Evolutionary conservation across 2,888 invertebrate genomes (phyloP).

Genomic region (Spodoptera littoralis): DNA sequence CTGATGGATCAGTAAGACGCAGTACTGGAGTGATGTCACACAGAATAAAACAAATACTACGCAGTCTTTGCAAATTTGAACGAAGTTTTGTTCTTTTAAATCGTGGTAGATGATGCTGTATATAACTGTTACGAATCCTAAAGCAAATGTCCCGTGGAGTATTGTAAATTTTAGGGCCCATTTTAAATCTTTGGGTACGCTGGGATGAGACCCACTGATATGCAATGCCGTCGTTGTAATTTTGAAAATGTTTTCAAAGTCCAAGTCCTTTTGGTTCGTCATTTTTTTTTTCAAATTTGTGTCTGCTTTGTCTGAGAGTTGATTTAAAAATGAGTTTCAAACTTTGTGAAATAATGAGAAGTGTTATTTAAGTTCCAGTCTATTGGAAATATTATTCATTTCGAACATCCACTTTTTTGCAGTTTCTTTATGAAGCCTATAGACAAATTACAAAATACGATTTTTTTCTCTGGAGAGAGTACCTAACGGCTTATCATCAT

Average conservation of each 20-base stretch:
- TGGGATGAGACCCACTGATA: constrained; percentile 47
- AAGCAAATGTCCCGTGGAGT: constrained; percentile 23
- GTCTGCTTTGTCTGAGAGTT: too few species aligned
- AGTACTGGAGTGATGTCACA: constrained; percentile 30
- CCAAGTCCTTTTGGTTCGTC: constrained; percentile 43
- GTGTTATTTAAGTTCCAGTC: too few species aligned
- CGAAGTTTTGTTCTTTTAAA: constrained; percentile 46
- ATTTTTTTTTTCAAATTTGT: not conserved
- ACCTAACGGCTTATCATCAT: too few species aligned
- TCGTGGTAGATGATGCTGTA: constrained; percentile 49
- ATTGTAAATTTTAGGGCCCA: constrained; percentile 46
- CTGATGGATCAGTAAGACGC: constrained; percentile 56
- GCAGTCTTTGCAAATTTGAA: constrained; percentile 51
- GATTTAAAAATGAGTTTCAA: too few species aligned
- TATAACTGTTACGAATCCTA: constrained; percentile 14
- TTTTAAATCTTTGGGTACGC: constrained; percentile 37
- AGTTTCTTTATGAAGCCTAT: too few species aligned
- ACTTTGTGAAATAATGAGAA: too few species aligned
- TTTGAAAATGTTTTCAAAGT: constrained; percentile 54
- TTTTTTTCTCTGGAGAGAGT: too few species aligned
- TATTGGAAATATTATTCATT: too few species aligned
- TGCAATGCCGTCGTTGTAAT: constrained; percentile 34
- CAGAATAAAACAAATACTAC: constrained; percentile 32
- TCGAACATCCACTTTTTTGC: too few species aligned
- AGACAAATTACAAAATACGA: too few species aligned